Base-by-base conservation (phyloP, 2,888 invertebrate species). In the Pantelozetes paolii region DNA sequence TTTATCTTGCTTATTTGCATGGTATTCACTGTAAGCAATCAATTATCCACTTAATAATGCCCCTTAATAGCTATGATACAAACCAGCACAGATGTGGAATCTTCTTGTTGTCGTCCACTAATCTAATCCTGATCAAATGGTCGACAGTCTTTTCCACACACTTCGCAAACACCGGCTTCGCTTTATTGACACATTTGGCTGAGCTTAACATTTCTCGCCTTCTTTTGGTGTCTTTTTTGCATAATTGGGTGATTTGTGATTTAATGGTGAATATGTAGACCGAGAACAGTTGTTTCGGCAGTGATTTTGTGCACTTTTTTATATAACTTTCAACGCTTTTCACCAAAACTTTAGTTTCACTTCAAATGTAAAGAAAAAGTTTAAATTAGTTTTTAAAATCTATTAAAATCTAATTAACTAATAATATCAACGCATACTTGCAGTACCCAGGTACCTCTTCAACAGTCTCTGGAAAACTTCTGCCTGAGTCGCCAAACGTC, bases 11-110 rank as follows among this genome's bases (percentile, higher is more conserved):
- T 62, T 62, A 32, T 62, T 28, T 15, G 8, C 26, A 1, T 62
- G 28, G 32, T 62, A 62, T 30, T 62, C 62, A 62, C 62, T 62
- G n/a, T n/a, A n/a, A n/a, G n/a, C n/a, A 57, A 62, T 54, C 23
- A 18, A 62, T 6, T 30, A 5, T 30, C 11, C 6, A 30, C 5
- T 30, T 23, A 62, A 6, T 23, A 18, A 62, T 11, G 18, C 28
- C 8, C 30, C 28, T 30, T 54, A n/a, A 20, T 54, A 5, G 3
- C 13, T n/a, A n/a, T n/a, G n/a, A 28, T 57, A 57, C 36, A 36
- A 5, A 64, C 64, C 64, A 64, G 20, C 32, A 64, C 2, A 64
- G 36, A 5, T 64, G 32, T 5, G 64, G 64, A 18, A 64, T 36
- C 20, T 64, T 64, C n/a, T 36, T 32, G 1, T 18, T 64, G 30